Percentiles rank a stretch among this genome's conserved stretches.
phyloP scores from a whole-genome alignment of 2,113 vertebrate genomes.

The Etia nguti region DNA sequence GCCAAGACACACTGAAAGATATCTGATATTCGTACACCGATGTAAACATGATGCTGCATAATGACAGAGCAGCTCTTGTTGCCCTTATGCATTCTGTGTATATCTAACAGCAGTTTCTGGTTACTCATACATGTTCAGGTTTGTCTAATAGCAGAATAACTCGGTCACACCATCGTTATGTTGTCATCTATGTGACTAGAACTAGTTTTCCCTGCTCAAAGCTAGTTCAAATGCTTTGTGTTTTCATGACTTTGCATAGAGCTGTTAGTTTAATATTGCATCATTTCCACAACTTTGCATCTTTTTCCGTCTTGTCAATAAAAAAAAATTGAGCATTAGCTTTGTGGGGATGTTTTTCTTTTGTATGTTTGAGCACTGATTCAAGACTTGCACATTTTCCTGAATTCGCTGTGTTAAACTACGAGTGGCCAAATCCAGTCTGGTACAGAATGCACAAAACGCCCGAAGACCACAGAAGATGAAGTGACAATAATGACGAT shows the following conservation, averaged over 20 bases:
- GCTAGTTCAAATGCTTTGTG: not conserved
- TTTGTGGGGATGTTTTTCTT: not conserved
- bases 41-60: not conserved
- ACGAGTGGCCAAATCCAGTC: not conserved
- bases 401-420: not conserved
- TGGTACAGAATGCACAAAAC: not conserved
- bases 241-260: not conserved
- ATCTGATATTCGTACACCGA: conserved; percentile 16
- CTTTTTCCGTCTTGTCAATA: not conserved
- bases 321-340: not conserved
- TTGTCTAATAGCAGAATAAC: not conserved
- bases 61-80: not conserved
- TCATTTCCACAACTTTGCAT: not conserved
- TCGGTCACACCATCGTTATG: not conserved
- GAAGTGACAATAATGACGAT: not conserved
- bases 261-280: not conserved
- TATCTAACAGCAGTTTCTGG: not conserved
- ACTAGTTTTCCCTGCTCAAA: not conserved
- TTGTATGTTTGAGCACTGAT: not conserved
- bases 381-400: not conserved
- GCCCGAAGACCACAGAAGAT: not conserved
- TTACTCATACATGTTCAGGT: not conserved
- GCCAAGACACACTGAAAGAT: conserved; percentile 54
- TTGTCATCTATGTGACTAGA: not conserved
- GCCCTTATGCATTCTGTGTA: not conserved